Evolutionary conservation across 2,888 invertebrate species (phyloP), one percentile per base, ranked within the genome.

Genomic region (Busseola fusca): DNA sequence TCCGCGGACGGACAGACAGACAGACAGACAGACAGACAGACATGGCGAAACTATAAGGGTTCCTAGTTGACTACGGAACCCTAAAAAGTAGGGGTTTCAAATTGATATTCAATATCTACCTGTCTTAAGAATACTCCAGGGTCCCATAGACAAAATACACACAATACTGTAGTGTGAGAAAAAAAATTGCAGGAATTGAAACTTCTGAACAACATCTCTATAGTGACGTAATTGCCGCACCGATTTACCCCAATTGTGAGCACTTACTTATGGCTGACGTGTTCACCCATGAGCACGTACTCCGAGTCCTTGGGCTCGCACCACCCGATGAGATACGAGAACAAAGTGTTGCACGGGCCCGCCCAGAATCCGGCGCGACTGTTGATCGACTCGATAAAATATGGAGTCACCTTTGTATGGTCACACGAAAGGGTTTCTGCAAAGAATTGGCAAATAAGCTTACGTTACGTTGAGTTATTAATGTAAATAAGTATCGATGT

Each of bases 371-470:
- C 98, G 25, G 96, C 94, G 69, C 96, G 97, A 25, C 97, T 97
- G 86, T 97, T 97, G 85, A 98, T 98, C 1, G 98, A 98, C 92
- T 98, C 98, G 82, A 98, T 98, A 91, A 98, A 98, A 91, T 98
- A 98, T 16, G 98, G 98, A 4, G 98, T 98, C 74, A 98, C 98
- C 94, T 98, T 98, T 10, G 98, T 98, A 90, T 98, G 98, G 91
- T 98, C 98, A 91, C 98, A 98, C 40, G 98, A 97, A 75, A 98
- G 93, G 0, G 98, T 98, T 96, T 98, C 98, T 98, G 92, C 27
- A 93, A 93, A 68, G 48, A 65, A 58, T 54, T 37, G 3, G 1
- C 4, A 25, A 50, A 59, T 45, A 10, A 16, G 6, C 5, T 12
- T 25, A n/a, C n/a, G n/a, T n/a, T n/a, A n/a, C n/a, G n/a, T n/a